These are phyloP conservation scores for Scylla paramamosain DNA, from an alignment of 1,140 invertebrate species.

Conservation along the genomic window DNA sequence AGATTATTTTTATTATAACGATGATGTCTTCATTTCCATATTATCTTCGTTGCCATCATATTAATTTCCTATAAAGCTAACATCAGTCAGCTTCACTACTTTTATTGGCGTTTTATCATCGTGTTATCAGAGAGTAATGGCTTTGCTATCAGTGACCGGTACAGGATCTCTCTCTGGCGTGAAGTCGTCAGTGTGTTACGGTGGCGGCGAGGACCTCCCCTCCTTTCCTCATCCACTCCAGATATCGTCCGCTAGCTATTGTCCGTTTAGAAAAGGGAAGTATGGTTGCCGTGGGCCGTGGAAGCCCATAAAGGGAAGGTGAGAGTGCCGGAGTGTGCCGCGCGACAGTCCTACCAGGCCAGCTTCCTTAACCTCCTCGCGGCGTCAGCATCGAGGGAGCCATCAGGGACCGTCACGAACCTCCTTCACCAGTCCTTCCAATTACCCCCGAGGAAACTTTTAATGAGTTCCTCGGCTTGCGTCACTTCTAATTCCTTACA, in stretches of 20 bases:
- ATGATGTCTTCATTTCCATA: too few relatives aligned
- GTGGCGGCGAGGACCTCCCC: not conserved
- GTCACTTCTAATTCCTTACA: slow-evolving; percentile 59
- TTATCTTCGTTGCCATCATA: too few relatives aligned
- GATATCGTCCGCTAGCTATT: slow-evolving; percentile 39
- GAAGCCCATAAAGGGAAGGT: slow-evolving; percentile 27
- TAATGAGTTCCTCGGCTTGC: slow-evolving; percentile 63
- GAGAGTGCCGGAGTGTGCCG: not conserved
- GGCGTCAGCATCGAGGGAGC: slow-evolving; percentile 54
- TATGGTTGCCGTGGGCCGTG: not conserved
- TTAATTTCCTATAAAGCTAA: too few relatives aligned
- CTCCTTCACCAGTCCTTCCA: slow-evolving; percentile 60
- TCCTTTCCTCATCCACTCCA: not conserved
- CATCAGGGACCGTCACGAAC: slow-evolving; percentile 50
- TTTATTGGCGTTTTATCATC: too few relatives aligned
- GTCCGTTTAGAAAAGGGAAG: slow-evolving; percentile 44
- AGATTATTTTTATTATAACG: too few relatives aligned
- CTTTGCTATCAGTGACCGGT: too few relatives aligned
- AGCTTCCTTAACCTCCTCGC: slow-evolving; percentile 54
- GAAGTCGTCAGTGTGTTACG: too few relatives aligned
- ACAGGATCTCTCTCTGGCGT: too few relatives aligned
- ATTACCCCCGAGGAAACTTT: slow-evolving; percentile 72
- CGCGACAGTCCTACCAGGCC: not conserved
- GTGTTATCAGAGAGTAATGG: too few relatives aligned
- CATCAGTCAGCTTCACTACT: too few relatives aligned